Evolutionary conservation across 1,140 invertebrate genomes (phyloP).

Genomic region (Aphaenogaster rudis): DNA sequence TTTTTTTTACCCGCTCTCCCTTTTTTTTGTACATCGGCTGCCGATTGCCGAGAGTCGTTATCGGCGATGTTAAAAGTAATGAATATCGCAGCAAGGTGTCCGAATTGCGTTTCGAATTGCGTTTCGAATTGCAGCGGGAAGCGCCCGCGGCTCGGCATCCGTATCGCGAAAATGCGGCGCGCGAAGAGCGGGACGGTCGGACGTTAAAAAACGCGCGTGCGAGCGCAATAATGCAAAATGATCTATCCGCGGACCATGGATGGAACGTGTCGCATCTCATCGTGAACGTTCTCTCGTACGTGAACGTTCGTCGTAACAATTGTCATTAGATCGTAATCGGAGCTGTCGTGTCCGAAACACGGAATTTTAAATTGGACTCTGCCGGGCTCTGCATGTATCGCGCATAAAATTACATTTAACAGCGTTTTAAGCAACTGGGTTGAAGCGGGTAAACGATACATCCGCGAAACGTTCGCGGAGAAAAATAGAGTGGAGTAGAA

Average conservation of each 20-base stretch:
- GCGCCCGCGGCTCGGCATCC: slow-evolving; percentile 8
- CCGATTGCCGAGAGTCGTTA: slow-evolving; percentile 48
- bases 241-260: neutral
- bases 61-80: slow-evolving; percentile 35
- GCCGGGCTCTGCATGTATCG: neutral
- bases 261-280: neutral
- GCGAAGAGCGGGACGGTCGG: too few relatives aligned
- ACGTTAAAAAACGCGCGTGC: neutral
- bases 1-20: neutral
- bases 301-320: slow-evolving; percentile 5
- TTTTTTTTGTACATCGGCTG: slow-evolving; percentile 8
- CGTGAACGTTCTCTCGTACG: too few relatives aligned
- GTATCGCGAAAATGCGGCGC: neutral
- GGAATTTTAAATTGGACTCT: slow-evolving; percentile 16
- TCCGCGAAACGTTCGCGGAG: neutral
- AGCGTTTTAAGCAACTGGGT: slow-evolving; percentile 21
- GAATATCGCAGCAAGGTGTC: slow-evolving; percentile 40
- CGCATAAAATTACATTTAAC: slow-evolving; percentile 47
- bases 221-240: slow-evolving; percentile 19
- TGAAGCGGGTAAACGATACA: neutral
- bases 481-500: neutral
- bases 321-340: slow-evolving; percentile 26
- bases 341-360: slow-evolving; percentile 17
- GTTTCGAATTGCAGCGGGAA: slow-evolving; percentile 31
- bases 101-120: slow-evolving; percentile 42